These are phyloP conservation scores for Lycophotia porphyrea DNA, from an alignment of 2,888 invertebrate species.

Conservation along the genomic window DNA sequence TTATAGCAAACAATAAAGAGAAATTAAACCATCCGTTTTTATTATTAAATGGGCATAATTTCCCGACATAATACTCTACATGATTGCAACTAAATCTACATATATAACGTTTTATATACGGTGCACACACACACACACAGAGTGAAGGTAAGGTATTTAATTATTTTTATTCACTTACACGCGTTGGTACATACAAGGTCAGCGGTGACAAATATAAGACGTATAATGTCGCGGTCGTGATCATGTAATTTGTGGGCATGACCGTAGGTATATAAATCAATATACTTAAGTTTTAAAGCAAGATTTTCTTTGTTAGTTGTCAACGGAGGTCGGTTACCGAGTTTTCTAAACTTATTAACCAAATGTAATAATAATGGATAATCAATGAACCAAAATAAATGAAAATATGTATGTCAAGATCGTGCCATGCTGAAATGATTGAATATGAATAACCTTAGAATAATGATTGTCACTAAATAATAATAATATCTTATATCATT, in stretches of 20 bases:
- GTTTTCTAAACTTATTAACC: not conserved
- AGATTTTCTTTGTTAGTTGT: not conserved
- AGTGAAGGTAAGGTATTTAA: constrained; percentile 48
- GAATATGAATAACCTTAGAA: not conserved
- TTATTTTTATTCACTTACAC: constrained; percentile 57
- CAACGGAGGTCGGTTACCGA: not conserved
- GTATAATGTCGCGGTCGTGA: not conserved
- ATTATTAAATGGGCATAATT: constrained; percentile 58
- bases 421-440: not conserved
- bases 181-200: constrained; percentile 28
- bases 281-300: not conserved
- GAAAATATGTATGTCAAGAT: not conserved
- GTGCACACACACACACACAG: constrained; percentile 18
- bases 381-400: not conserved
- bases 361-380: not conserved
- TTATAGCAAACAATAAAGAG: constrained; percentile 50
- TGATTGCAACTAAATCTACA: constrained; percentile 56
- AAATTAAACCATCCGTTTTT: constrained; percentile 62
- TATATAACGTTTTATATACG: constrained; percentile 38
- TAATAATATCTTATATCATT: not conserved
- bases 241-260: not conserved
- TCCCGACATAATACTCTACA: constrained; percentile 56
- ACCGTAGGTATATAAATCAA: not conserved
- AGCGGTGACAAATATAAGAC: constrained; percentile 26
- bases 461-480: not conserved